These are phyloP conservation scores for Coregonus sp. DNA, from an alignment of 2,797 vertebrate species.

Conservation along the genomic window DNA sequence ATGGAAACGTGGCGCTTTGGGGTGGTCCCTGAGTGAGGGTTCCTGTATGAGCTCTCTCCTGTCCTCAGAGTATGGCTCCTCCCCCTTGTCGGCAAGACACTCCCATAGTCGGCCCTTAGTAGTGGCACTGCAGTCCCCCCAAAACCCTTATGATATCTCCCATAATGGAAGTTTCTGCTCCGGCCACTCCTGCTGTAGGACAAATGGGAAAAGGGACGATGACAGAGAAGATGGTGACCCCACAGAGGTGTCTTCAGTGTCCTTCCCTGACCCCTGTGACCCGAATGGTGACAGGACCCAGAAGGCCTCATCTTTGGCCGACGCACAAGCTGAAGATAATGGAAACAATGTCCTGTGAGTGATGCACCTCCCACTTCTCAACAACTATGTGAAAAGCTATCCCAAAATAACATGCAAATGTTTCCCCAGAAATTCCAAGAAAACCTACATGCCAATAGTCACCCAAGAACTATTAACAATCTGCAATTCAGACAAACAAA, in stretches of 20 bases:
- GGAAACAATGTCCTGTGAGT: slow-evolving; percentile 66
- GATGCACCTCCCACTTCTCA: neutral
- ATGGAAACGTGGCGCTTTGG: slow-evolving; percentile 45
- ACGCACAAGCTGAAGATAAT: slow-evolving; percentile 59
- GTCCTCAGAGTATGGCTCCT: slow-evolving; percentile 30
- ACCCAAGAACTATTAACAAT: neutral
- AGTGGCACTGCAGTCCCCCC: slow-evolving; percentile 41
- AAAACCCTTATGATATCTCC: slow-evolving; percentile 65
- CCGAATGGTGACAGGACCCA: slow-evolving; percentile 28
- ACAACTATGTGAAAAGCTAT: slow-evolving; percentile 15
- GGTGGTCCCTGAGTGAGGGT: slow-evolving; percentile 67
- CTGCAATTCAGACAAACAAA: neutral
- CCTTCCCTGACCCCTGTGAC: slow-evolving; percentile 16
- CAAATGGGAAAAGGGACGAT: slow-evolving; percentile 47
- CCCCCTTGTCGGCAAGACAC: slow-evolving; percentile 41
- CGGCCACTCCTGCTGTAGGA: slow-evolving; percentile 70
- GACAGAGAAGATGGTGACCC: slow-evolving; percentile 33
- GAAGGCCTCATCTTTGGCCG: slow-evolving; percentile 43
- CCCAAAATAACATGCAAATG: neutral
- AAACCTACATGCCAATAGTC: neutral
- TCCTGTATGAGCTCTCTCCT: slow-evolving; percentile 43
- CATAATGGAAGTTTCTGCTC: slow-evolving; percentile 73
- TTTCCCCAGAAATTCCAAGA: neutral
- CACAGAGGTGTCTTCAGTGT: slow-evolving; percentile 21
- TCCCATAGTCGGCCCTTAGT: slow-evolving; percentile 47